Evolutionary conservation across 2,888 invertebrate species (phyloP).

Genomic region (Epinotia nisella): DNA sequence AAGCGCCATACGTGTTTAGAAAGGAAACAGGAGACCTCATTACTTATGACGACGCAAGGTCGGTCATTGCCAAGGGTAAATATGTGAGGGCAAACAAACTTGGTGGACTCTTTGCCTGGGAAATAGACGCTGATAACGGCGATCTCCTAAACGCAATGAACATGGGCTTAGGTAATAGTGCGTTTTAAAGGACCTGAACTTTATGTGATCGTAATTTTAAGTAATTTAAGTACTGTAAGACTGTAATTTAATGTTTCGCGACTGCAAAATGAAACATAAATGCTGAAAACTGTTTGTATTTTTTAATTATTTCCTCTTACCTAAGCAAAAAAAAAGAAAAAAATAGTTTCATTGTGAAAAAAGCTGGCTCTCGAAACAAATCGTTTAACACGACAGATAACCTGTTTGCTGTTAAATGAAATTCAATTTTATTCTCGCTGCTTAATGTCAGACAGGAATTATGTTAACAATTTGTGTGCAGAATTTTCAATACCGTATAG

Average conservation of each 20-base stretch:
- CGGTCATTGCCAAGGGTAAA: slow-evolving; percentile 78
- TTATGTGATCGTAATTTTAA: slow-evolving; percentile 40
- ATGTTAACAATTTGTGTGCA: too few relatives aligned
- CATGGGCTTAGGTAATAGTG: slow-evolving; percentile 75
- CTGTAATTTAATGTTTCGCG: slow-evolving; percentile 43
- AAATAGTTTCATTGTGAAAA: slow-evolving; percentile 38
- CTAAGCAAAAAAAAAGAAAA: slow-evolving; percentile 29
- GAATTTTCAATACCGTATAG: too few relatives aligned
- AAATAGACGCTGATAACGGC: slow-evolving; percentile 80
- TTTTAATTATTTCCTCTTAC: slow-evolving; percentile 37
- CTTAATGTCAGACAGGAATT: too few relatives aligned
- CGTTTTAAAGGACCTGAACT: slow-evolving; percentile 46
- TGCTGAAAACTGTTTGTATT: slow-evolving; percentile 32
- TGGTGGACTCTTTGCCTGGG: slow-evolving; percentile 80
- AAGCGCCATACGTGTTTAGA: slow-evolving; percentile 79
- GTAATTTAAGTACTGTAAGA: slow-evolving; percentile 28
- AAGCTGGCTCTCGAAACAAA: slow-evolving; percentile 15
- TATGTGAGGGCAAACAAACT: slow-evolving; percentile 79
- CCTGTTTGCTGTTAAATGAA: not conserved
- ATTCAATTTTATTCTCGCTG: not conserved
- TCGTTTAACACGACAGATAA: slow-evolving; percentile 4
- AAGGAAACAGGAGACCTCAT: slow-evolving; percentile 74
- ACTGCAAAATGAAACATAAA: slow-evolving; percentile 44
- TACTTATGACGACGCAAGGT: slow-evolving; percentile 78
- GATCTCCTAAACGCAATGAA: slow-evolving; percentile 80